A percentile compares a stretch with the other conserved stretches of the same genome.
Evolutionary conservation across 2,888 invertebrate genomes (phyloP).

Genomic region (Archaeoteleia sp.): DNA sequence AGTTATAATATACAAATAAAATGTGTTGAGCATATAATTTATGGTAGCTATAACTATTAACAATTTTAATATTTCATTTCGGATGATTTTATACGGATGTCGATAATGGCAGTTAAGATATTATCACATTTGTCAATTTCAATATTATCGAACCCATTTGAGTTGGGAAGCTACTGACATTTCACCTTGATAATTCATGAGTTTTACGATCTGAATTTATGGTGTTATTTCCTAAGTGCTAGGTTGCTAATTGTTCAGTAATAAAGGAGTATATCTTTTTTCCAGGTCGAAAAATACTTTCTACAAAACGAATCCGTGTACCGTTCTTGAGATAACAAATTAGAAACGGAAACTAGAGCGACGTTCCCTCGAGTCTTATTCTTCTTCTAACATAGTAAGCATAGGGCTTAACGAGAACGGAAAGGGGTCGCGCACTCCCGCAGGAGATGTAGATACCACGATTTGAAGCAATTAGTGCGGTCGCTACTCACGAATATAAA

Average conservation of each 20-base stretch:
- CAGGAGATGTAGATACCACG: slow-evolving; percentile 44
- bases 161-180: no score
- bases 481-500: slow-evolving; percentile 39
- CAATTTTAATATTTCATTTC: no score
- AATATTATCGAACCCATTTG: no score
- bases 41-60: no score
- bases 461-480: slow-evolving; percentile 48
- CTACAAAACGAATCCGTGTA: slow-evolving; percentile 19
- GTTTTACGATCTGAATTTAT: no score
- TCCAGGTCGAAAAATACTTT: slow-evolving; percentile 25
- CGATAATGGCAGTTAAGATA: no score
- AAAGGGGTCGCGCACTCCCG: slow-evolving; percentile 42
- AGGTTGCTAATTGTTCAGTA: not conserved
- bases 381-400: slow-evolving; percentile 47
- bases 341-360: slow-evolving; percentile 43
- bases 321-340: slow-evolving; percentile 44
- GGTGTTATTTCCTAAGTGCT: no score
- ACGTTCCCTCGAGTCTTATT: slow-evolving; percentile 46
- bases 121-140: no score
- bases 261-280: slow-evolving; percentile 8
- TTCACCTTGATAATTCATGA: no score
- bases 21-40: no score
- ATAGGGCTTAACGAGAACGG: slow-evolving; percentile 38
- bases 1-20: no score
- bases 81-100: no score